Percentiles rank a stretch among this genome's conserved stretches.
These are phyloP conservation scores for Enteromius radiatus DNA, from an alignment of 2,797 vertebrate species.

Conservation along the genomic window DNA sequence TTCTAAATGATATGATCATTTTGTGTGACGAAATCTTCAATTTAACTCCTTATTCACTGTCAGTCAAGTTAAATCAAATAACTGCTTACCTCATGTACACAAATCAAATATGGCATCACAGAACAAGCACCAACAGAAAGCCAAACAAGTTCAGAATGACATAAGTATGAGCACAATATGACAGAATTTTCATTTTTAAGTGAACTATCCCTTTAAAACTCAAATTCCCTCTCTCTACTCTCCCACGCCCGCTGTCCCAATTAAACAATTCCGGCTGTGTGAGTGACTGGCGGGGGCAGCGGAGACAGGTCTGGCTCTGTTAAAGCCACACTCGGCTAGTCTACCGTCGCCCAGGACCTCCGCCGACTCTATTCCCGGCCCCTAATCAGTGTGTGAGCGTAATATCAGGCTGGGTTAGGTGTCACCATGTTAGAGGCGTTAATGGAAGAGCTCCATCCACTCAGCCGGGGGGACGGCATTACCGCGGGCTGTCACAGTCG, in stretches of 20 bases:
- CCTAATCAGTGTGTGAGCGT: conserved; percentile 81
- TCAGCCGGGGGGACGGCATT: conserved; percentile 85
- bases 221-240: conserved; percentile 2
- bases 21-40: not conserved
- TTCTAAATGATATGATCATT: not conserved
- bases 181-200: conserved; percentile 19
- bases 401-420: conserved; percentile 88
- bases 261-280: conserved; percentile 50
- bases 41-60: not conserved
- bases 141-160: not conserved
- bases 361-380: conserved; percentile 86
- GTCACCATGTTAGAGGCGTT: conserved; percentile 91
- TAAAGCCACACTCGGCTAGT: conserved; percentile 58
- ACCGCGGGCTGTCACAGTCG: conserved; percentile 85
- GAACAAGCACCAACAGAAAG: not conserved
- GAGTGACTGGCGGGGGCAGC: conserved; percentile 35
- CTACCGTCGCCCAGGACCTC: conserved; percentile 76
- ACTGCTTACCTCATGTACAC: not conserved
- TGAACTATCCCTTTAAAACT: conserved; percentile 16
- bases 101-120: not conserved
- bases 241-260: conserved; percentile 40
- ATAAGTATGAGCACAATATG: not conserved
- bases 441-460: conserved; percentile 90
- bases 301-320: conserved; percentile 40
- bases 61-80: not conserved